Conservation (phyloP, 2,113 vertebrate genomes). For the Sardina pilchardus region DNA sequence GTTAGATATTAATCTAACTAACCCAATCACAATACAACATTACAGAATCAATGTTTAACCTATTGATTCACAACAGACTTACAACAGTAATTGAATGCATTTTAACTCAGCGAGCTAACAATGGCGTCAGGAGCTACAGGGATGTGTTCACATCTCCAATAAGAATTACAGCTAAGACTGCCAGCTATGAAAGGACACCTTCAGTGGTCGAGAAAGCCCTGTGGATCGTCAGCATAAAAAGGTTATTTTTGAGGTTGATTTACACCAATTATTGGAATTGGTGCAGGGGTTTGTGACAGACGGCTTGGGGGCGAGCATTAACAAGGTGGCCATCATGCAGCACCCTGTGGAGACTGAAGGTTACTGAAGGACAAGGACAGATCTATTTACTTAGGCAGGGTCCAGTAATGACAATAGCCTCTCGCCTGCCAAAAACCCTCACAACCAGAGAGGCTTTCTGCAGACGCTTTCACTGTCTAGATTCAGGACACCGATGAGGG, state of each 20-base stretch:
- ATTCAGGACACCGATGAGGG: background rate
- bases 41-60: background rate
- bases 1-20: background rate
- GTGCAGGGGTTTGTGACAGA: background rate
- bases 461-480: background rate
- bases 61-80: background rate
- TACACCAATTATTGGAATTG: background rate
- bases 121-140: background rate
- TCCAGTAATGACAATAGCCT: background rate
- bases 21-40: background rate
- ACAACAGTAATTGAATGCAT: background rate
- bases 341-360: conserved; percentile 12
- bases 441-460: background rate
- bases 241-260: conserved; percentile 6
- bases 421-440: background rate
- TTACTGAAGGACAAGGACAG: background rate
- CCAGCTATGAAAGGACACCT: background rate
- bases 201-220: background rate
- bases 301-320: background rate
- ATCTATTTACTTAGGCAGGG: conserved; percentile 16
- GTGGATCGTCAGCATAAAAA: background rate
- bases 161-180: background rate
- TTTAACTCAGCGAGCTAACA: background rate
- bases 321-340: background rate
- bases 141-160: background rate